Evolutionary conservation across 2,888 invertebrate species (phyloP).

Genomic region (Spicauda simplicius): DNA sequence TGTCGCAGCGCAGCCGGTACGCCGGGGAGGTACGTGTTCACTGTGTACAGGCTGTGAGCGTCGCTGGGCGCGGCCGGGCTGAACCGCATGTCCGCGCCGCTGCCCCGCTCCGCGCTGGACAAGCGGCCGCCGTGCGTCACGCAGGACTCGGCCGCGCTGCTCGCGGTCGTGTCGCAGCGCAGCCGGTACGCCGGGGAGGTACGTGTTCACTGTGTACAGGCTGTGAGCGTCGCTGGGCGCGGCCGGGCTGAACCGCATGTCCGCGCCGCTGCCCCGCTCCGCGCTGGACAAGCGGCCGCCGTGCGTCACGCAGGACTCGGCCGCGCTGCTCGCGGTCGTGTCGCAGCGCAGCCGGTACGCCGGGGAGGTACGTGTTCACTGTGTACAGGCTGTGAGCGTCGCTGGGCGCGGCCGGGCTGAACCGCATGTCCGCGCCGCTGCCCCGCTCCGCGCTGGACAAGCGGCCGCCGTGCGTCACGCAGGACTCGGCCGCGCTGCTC

Average conservation of each 20-base stretch:
- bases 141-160: slow-evolving; percentile 94
- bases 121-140: slow-evolving; percentile 94
- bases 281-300: slow-evolving; percentile 92
- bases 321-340: slow-evolving; percentile 93
- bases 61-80: slow-evolving; percentile 92
- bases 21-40: slow-evolving; percentile 93
- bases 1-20: slow-evolving; percentile 93
- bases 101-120: slow-evolving; percentile 88
- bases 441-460: slow-evolving; percentile 90
- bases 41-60: too few relatives aligned
- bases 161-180: slow-evolving; percentile 93
- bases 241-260: slow-evolving; percentile 88
- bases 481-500: slow-evolving; percentile 94
- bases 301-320: slow-evolving; percentile 95
- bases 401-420: slow-evolving; percentile 91
- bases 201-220: too few relatives aligned
- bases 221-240: slow-evolving; percentile 93
- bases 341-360: slow-evolving; percentile 94
- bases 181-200: slow-evolving; percentile 96
- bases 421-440: slow-evolving; percentile 85
- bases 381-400: too few relatives aligned
- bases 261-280: slow-evolving; percentile 85
- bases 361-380: slow-evolving; percentile 93
- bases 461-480: slow-evolving; percentile 93
- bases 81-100: slow-evolving; percentile 86